These are phyloP conservation scores for Siniperca knerii DNA, from an alignment of 2,113 vertebrate species.

Conservation along the genomic window DNA sequence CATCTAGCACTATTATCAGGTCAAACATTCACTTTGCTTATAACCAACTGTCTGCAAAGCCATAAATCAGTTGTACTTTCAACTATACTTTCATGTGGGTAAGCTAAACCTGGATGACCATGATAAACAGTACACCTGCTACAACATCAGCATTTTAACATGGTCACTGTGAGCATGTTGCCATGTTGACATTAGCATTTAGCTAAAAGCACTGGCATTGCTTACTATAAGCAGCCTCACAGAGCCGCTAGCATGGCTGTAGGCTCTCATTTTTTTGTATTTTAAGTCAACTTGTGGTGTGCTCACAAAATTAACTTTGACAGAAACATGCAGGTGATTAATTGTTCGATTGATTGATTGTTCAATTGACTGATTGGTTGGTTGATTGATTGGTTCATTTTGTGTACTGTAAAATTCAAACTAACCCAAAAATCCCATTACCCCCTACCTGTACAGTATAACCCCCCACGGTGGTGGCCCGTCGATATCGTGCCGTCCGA, in stretches of 20 bases:
- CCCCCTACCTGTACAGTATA: slow-evolving; percentile 94
- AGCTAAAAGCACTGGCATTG: too few species aligned
- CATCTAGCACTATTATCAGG: not conserved
- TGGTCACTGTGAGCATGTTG: not conserved
- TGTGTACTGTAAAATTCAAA: too few species aligned
- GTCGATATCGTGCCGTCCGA: slow-evolving; percentile 80
- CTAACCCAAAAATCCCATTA: not conserved
- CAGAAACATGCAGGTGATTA: not conserved
- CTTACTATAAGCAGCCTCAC: not conserved
- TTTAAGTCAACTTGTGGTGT: not conserved
- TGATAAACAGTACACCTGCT: slow-evolving; percentile 13
- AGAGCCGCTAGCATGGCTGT: not conserved
- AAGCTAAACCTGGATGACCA: not conserved
- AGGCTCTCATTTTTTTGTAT: not conserved
- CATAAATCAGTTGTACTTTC: not conserved
- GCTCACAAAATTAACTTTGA: not conserved
- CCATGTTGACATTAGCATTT: not conserved
- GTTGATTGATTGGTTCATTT: too few species aligned
- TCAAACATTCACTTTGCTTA: not conserved
- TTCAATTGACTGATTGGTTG: too few species aligned
- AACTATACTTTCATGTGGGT: not conserved
- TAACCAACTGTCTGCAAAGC: not conserved
- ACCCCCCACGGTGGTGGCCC: slow-evolving; percentile 91
- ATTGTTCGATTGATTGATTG: not conserved
- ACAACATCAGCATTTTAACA: not conserved